Evolutionary conservation across 2,113 vertebrate genomes (phyloP), one percentile per base, ranked within the genome.

Genomic region (Gopherus evgoodei): DNA sequence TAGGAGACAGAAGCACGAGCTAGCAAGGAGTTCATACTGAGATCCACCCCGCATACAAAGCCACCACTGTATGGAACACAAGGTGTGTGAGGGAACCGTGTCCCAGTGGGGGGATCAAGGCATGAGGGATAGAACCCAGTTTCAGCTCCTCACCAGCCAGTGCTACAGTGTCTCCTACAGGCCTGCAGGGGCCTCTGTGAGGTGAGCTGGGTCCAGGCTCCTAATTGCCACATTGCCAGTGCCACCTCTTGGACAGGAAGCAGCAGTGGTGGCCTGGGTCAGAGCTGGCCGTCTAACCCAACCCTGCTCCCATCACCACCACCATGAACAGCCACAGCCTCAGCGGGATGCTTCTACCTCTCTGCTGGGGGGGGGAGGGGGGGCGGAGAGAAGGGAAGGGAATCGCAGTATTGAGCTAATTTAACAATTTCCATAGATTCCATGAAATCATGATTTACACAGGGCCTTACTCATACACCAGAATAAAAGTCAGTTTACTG

Each of bases 291-390:
- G 17, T n/a, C 62, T 69, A 69, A 13, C 3, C 57, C n/a, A 19
- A 16, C 62, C 8, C 62, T 12, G 21, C 53, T 8, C 53, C 53
- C 53, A 54, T 54, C 21, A 54, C 53, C 21, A 22, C 57, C 57
- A 27, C n/a, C 35, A 38, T n/a, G 19, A 38, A 21, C n/a, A 72
- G 16, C 8, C 35, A 69, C 35, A 69, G 65, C 9, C 9, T 38
- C 65, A 22, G 19, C 21, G 65, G 9, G 65, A 72, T 72, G 35
- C 19, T 72, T 38, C n/a, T 38, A 72, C 35, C 9, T 72, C n/a
- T 19, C n/a, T 10, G n/a, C 35, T 72, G 4, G 35, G 8, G 62
- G 13, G 1, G 6, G 6, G 7, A 2, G 2, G 14, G 2, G 7
- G 16, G 16, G n/a, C n/a, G n/a, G n/a, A n/a, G n/a, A 38, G 6